A percentile compares a stretch with the other conserved stretches of the same genome.
phyloP scores from a whole-genome alignment of 2,888 invertebrate genomes.

The Tipula lateralis region DNA sequence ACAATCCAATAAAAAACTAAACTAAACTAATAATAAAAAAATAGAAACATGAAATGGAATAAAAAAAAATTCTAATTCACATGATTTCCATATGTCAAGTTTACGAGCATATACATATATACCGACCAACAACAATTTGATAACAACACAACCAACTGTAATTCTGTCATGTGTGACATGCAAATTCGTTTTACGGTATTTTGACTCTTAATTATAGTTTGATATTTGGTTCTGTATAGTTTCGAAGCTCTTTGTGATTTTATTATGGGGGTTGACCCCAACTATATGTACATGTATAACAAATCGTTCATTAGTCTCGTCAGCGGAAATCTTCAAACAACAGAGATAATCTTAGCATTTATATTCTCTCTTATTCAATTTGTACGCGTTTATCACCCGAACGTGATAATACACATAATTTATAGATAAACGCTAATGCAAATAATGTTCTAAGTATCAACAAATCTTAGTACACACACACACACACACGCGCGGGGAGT shows the following conservation, averaged over 20 bases:
- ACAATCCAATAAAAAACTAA: background rate
- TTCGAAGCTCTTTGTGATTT: background rate
- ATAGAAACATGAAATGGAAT: background rate
- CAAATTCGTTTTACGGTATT: conserved; percentile 11
- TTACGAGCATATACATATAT: too few species aligned
- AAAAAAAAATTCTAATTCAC: background rate
- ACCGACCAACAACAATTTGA: conserved; percentile 2
- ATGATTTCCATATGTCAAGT: conserved; percentile 24
- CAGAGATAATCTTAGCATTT: background rate
- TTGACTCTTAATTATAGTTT: conserved; percentile 14
- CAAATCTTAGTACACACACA: background rate
- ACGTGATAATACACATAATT: background rate
- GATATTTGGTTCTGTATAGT: background rate
- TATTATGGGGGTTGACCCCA: background rate
- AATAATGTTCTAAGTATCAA: background rate
- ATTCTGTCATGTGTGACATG: conserved; percentile 19
- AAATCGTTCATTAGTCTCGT: background rate
- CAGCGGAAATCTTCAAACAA: background rate
- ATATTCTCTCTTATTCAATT: background rate
- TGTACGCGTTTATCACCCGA: background rate
- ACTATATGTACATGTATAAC: background rate
- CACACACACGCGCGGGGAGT: background rate
- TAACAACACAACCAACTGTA: conserved; percentile 13
- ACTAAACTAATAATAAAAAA: background rate
- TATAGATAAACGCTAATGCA: background rate